Conservation (phyloP, 2,797 vertebrate genomes). For the Rhodeus uyekii region DNA sequence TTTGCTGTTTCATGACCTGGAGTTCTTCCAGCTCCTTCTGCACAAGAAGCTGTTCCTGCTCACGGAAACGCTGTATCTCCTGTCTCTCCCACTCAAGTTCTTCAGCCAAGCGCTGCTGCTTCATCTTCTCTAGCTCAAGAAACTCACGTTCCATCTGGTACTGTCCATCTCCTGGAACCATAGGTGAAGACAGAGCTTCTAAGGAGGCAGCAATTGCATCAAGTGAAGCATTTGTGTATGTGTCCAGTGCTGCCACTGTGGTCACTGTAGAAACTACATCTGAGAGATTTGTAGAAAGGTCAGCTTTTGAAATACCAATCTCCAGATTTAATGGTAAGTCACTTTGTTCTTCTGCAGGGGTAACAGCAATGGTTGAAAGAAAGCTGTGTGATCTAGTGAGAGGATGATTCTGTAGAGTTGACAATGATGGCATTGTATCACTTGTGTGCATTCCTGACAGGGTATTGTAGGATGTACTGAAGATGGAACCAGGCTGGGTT, state of each 20-base stretch:
- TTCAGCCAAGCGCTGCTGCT: constrained; percentile 95
- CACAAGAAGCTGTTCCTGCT: constrained; percentile 95
- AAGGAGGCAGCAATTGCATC: constrained; percentile 82
- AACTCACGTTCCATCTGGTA: constrained; percentile 93
- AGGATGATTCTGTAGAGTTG: constrained; percentile 86
- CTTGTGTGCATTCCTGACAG: constrained; percentile 86
- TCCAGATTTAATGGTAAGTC: constrained; percentile 79
- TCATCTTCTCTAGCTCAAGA: constrained; percentile 95
- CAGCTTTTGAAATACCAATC: constrained; percentile 75
- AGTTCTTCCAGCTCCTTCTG: constrained; percentile 97
- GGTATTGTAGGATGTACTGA: constrained; percentile 89
- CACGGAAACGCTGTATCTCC: constrained; percentile 96
- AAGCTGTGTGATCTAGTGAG: constrained; percentile 92
- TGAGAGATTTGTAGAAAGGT: constrained; percentile 67
- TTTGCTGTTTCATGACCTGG: constrained; percentile 96
- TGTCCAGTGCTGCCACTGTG: constrained; percentile 82
- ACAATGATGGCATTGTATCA: constrained; percentile 87
- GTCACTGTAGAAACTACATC: constrained; percentile 72
- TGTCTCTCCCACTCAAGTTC: constrained; percentile 98
- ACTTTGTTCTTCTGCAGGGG: constrained; percentile 78
- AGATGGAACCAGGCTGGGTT: constrained; percentile 97
- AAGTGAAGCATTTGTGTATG: constrained; percentile 86
- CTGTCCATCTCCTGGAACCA: constrained; percentile 90
- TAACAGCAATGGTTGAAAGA: constrained; percentile 84
- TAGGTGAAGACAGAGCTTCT: constrained; percentile 88